Evolutionary conservation across 2,797 vertebrate species (phyloP).

Genomic region (Eulemur coronatus): DNA sequence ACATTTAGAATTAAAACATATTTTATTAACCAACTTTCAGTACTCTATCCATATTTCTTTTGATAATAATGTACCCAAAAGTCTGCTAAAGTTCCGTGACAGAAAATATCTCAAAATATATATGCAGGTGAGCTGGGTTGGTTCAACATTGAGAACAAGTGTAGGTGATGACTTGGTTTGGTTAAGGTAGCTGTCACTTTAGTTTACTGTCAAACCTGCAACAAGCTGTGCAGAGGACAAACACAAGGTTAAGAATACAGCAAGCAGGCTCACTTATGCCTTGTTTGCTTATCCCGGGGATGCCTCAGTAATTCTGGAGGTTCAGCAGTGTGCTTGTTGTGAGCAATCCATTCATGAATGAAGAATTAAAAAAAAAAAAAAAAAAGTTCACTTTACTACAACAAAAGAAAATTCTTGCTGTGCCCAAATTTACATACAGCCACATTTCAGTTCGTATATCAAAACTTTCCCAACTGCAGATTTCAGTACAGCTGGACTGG

Average conservation of each 20-base stretch:
- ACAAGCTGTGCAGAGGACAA: neutral
- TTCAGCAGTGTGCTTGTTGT: neutral
- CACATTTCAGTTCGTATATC: neutral
- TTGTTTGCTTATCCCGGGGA: neutral
- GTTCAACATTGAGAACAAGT: neutral
- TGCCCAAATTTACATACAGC: neutral
- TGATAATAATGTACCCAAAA: neutral
- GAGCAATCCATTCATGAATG: neutral
- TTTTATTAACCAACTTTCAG: conserved; percentile 59
- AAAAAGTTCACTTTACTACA: neutral
- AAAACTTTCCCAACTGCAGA: neutral
- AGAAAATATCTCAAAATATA: neutral
- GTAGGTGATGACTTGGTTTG: neutral
- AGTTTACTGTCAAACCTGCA: neutral
- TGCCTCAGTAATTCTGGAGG: neutral
- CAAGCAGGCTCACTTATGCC: neutral
- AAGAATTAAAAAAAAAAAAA: neutral
- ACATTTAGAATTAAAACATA: conserved; percentile 64
- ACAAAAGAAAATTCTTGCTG: neutral
- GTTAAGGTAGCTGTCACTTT: neutral
- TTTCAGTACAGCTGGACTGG: neutral
- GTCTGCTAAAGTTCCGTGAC: neutral
- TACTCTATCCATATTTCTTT: neutral
- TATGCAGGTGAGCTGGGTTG: neutral
- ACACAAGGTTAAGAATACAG: neutral